Conservation (phyloP, 1,140 invertebrate genomes). For the Teleopsis dalmanni region DNA sequence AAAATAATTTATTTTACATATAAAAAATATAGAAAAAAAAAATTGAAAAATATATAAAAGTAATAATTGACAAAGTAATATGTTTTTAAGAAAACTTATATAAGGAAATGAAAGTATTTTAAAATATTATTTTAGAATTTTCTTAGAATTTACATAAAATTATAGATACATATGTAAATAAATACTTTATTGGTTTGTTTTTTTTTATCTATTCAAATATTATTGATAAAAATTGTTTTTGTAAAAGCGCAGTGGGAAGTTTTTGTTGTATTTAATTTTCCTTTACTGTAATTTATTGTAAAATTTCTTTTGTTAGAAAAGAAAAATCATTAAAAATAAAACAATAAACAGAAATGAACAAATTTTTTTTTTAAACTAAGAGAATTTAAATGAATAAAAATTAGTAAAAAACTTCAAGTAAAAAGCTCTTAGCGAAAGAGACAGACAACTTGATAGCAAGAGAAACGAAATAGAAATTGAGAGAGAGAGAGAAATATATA, state of each 20-base stretch:
- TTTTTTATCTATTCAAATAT: constrained; percentile 12
- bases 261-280: constrained; percentile 38
- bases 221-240: constrained; percentile 18
- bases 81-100: background rate
- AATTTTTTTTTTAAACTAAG: no score
- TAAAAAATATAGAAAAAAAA: background rate
- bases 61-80: background rate
- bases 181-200: constrained; percentile 20
- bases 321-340: background rate
- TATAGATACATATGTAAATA: no score
- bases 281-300: constrained; percentile 11
- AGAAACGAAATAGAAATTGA: no score
- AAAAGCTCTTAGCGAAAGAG: background rate
- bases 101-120: background rate
- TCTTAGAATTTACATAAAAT: no score
- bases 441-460: background rate
- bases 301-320: constrained; percentile 10
- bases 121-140: background rate
- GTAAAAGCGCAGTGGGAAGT: constrained; percentile 45
- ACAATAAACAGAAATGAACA: background rate
- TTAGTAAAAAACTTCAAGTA: background rate
- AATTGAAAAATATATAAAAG: constrained; percentile 2
- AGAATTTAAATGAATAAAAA: background rate
- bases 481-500: no score
- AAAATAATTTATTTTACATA: constrained; percentile 3